These are phyloP conservation scores for Burhinus bistriatus DNA, from an alignment of 2,113 vertebrate species.

Conservation along the genomic window DNA sequence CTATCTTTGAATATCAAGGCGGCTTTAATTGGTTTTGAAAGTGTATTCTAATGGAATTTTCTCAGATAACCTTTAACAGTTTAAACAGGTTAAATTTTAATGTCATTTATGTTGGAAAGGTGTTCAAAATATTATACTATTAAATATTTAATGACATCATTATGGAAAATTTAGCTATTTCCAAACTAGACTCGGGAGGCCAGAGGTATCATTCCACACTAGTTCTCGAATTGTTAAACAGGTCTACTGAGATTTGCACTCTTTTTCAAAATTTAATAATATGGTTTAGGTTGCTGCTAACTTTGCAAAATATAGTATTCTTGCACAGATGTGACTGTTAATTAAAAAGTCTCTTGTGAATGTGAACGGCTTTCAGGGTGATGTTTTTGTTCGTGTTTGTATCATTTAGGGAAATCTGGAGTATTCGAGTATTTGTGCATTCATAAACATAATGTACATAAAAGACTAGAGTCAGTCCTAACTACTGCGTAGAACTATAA, in stretches of 20 bases:
- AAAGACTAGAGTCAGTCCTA: neutral
- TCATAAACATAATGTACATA: conserved; percentile 42
- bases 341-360: conserved; percentile 72
- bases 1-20: neutral
- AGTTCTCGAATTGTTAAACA: conserved; percentile 58
- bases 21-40: conserved; percentile 50
- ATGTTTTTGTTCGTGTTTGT: conserved; percentile 57
- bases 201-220: conserved; percentile 13
- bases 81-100: conserved; percentile 74
- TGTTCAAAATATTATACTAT: conserved; percentile 70
- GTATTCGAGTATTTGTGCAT: conserved; percentile 41
- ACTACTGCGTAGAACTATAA: neutral
- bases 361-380: conserved; percentile 57
- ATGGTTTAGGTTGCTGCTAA: conserved; percentile 67
- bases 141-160: conserved; percentile 73
- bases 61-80: conserved; percentile 61
- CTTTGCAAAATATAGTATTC: conserved; percentile 68
- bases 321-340: conserved; percentile 74
- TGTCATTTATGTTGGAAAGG: conserved; percentile 67
- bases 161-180: conserved; percentile 64
- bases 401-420: conserved; percentile 61
- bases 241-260: conserved; percentile 58
- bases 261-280: conserved; percentile 73
- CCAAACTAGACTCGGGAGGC: conserved; percentile 44
- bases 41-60: conserved; percentile 53